A percentile compares a stretch with the other conserved stretches of the same genome.
These are phyloP conservation scores for Leptopterna dolabrata DNA, from an alignment of 2,888 invertebrate genomes.

Conservation along the genomic window DNA sequence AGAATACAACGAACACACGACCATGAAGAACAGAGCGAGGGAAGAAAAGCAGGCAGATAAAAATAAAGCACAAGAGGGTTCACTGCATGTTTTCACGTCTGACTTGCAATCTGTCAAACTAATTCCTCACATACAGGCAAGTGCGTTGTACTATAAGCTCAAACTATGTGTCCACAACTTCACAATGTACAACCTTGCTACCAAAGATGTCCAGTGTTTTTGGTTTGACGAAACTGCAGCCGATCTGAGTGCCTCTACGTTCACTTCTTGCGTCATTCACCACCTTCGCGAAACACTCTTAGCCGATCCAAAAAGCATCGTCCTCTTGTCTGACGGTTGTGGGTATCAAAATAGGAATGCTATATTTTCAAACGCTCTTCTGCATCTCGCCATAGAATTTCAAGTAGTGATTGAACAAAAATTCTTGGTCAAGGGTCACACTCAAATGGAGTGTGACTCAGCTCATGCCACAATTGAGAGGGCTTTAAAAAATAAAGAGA, in stretches of 20 bases:
- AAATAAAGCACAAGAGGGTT: too few species aligned
- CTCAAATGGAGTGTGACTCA: too few species aligned
- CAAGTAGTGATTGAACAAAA: too few species aligned
- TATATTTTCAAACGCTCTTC: too few species aligned
- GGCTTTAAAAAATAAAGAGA: not conserved
- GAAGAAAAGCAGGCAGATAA: conserved; percentile 35
- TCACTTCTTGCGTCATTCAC: not conserved
- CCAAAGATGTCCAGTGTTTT: conserved; percentile 30
- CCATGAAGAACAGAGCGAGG: not conserved
- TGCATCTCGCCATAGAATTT: too few species aligned
- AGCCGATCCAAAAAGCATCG: too few species aligned
- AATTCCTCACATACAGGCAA: not conserved
- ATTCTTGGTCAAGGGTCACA: too few species aligned
- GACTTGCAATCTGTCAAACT: too few species aligned
- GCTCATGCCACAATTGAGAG: not conserved
- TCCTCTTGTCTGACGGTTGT: too few species aligned
- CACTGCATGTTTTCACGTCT: too few species aligned
- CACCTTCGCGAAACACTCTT: not conserved
- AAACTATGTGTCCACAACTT: conserved; percentile 39
- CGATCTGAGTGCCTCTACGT: conserved; percentile 21
- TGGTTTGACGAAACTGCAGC: conserved; percentile 48
- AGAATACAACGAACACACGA: conserved; percentile 37
- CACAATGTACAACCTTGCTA: conserved; percentile 36
- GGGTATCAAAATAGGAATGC: too few species aligned
- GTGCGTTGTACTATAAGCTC: not conserved